phyloP scores from a whole-genome alignment of 1,140 invertebrate genomes.

The Tetragnatha versicolor region DNA sequence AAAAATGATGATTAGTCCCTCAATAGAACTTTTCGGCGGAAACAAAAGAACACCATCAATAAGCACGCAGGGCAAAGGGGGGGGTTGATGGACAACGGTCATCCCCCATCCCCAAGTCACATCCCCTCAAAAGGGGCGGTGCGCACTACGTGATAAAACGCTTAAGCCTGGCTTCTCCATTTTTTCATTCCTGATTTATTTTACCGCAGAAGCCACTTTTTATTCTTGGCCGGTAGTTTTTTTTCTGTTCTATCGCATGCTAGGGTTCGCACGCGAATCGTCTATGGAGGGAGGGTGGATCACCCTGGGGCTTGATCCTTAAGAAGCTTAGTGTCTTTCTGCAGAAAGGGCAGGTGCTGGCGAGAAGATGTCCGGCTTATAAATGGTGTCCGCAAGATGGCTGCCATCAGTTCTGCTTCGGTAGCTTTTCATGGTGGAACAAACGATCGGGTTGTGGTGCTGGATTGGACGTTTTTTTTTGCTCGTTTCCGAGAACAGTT shows the following conservation, averaged over 20 bases:
- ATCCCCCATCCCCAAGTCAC: background rate
- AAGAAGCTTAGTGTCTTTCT: slow-evolving; percentile 2
- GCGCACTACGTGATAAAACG: slow-evolving; percentile 38
- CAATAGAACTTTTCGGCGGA: slow-evolving; percentile 4
- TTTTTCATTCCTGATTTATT: slow-evolving; percentile 38
- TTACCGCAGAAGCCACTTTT: slow-evolving; percentile 36
- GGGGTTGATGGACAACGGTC: slow-evolving; percentile 7
- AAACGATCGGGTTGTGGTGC: too few species aligned
- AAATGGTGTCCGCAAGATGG: slow-evolving; percentile 9
- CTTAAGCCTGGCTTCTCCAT: background rate
- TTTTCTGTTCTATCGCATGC: slow-evolving; percentile 14
- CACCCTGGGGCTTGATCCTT: slow-evolving; percentile 23
- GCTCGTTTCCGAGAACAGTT: too few species aligned
- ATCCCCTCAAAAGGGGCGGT: background rate
- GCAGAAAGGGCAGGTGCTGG: slow-evolving; percentile 30
- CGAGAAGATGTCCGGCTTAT: background rate
- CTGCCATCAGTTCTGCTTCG: slow-evolving; percentile 28
- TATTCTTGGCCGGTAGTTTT: slow-evolving; percentile 19
- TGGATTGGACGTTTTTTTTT: background rate
- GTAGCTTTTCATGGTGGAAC: background rate
- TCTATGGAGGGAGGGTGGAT: background rate
- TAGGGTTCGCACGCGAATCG: slow-evolving; percentile 28
- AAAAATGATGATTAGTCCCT: slow-evolving; percentile 15
- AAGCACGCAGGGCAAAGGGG: background rate
- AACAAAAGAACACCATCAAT: slow-evolving; percentile 32